Base-by-base conservation (phyloP, 1,140 invertebrate genomes). In the Leptoteleia sp. region DNA sequence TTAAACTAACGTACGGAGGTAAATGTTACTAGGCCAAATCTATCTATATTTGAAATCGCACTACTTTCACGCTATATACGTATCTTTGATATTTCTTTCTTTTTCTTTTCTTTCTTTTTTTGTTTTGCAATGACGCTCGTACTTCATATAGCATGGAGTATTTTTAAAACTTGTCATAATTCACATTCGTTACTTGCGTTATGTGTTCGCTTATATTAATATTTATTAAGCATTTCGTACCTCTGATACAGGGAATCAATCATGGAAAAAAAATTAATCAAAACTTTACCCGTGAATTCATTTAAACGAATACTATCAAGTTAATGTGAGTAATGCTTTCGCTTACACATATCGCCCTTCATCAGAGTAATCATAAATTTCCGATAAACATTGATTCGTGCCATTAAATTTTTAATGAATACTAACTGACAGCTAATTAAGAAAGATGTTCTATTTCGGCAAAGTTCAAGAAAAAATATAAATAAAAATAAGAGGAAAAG, bases 1-100 rank as follows among this genome's bases (percentile, higher is more conserved):
- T 61, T 12, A 52, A 40, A 61, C 29, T 27, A 50, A 27, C n/a
- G 29, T 42, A 42, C 27, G 25, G 35, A 57, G 79, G 72, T 72
- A 83, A 85, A 84, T 81, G 84, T 83, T 82, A 80, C 76, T 77
- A 62, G 73, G 71, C 54, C 78, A 80, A 67, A 76, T 65, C 72
- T 70, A 79, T 83, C 80, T 82, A 83, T 82, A 85, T 84, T 82
- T 82, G 62, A 86, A 86, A 52, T 82, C 65, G 57, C 45, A 79
- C 11, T 13, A 16, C 33, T 31, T 31, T 8, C 15, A 25, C 40
- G 13, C 5, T 8, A 47, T 42, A 43, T 35, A 1, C 40, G 4
- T 40, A 37, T 61, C 12, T 33, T 33, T 59, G 52, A 70, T 42
- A 50, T 59, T 48, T n/a, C n/a, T n/a, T n/a, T n/a, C n/a, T n/a